Evolutionary conservation across 2,113 vertebrate species (phyloP), one percentile per base, ranked within the genome.

Genomic region (Austrofundulus limnaeus): DNA sequence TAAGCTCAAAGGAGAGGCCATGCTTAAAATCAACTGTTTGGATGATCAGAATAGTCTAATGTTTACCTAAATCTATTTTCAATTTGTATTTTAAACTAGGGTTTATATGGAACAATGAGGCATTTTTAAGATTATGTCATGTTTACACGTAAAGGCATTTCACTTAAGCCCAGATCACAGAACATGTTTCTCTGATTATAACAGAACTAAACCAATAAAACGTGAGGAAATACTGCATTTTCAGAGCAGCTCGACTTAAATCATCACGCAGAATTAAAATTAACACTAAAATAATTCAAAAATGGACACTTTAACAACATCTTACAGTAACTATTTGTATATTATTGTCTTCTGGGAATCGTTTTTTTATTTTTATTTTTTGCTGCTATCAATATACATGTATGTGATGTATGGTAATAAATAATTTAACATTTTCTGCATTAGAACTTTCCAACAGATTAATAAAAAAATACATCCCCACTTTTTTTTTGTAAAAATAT

Each of bases 401-500:
- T 54, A 34, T 61, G 48, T 66, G 16, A 59, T 51, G 25, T 28
- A 28, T n/a, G n/a, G 51, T 16, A 65, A 75, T 67, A 64, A 67
- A 70, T 67, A 67, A 39, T 53, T 42, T 1, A 42, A 17, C n/a
- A 60, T 20, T 48, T 46, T 20, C 16, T 46, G 52, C n/a, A 72
- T 38, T 25, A 54, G 28, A 64, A 41, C 43, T 71, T 42, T 60
- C 0, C 24, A 17, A 41, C 3, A 10, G 25, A 34, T 61, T 25
- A 16, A 47, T 69, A 31, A 16, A 66, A 61, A 56, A 55, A 48
- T 47, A 77, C 67, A 75, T 77, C 75, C 57, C 42, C 70, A 42
- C 45, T 66, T 39, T 66, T 52, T 65, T 45, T 64, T 41, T 58
- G 52, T 63, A 82, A 82, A 89, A 86, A 82, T 86, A 83, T 82